Conservation (phyloP, 2,888 invertebrate species). For the Harpalus rufipes region DNA sequence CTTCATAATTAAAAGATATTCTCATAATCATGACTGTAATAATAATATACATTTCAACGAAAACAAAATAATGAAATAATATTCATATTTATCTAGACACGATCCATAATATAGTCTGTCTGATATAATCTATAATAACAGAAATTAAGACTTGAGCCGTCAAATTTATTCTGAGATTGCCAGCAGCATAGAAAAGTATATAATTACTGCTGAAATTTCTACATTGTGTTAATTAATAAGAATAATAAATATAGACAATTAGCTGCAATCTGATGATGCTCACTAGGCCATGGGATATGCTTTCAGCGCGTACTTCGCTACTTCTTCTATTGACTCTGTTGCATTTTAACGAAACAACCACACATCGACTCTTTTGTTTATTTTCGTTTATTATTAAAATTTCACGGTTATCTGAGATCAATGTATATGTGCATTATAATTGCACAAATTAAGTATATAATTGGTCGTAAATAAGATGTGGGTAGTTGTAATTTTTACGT, state of each 20-base stretch:
- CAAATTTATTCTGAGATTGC: constrained; percentile 37
- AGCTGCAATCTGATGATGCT: constrained; percentile 56
- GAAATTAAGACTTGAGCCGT: constrained; percentile 45
- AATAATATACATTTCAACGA: constrained; percentile 20
- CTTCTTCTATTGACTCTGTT: neutral
- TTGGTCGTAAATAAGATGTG: constrained; percentile 56
- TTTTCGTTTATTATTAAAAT: constrained; percentile 58
- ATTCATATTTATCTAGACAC: constrained; percentile 48
- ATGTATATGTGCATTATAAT: constrained; percentile 60
- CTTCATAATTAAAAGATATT: too few species aligned
- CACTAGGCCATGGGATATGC: constrained; percentile 56
- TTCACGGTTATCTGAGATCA: constrained; percentile 62
- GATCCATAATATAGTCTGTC: constrained; percentile 25
- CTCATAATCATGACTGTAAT: neutral
- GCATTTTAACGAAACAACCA: constrained; percentile 39
- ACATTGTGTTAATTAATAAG: constrained; percentile 52
- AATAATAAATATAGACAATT: constrained; percentile 57
- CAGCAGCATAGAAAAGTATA: constrained; percentile 17
- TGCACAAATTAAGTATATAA: constrained; percentile 54
- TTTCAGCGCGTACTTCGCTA: constrained; percentile 25
- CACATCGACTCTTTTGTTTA: constrained; percentile 43
- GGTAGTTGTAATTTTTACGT: constrained; percentile 34
- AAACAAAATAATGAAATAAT: constrained; percentile 35
- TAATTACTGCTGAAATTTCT: constrained; percentile 42
- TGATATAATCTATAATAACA: constrained; percentile 39